A percentile compares a stretch with the other conserved stretches of the same genome.
Evolutionary conservation across 1,140 invertebrate genomes (phyloP).

Genomic region (Prorops nasuta): DNA sequence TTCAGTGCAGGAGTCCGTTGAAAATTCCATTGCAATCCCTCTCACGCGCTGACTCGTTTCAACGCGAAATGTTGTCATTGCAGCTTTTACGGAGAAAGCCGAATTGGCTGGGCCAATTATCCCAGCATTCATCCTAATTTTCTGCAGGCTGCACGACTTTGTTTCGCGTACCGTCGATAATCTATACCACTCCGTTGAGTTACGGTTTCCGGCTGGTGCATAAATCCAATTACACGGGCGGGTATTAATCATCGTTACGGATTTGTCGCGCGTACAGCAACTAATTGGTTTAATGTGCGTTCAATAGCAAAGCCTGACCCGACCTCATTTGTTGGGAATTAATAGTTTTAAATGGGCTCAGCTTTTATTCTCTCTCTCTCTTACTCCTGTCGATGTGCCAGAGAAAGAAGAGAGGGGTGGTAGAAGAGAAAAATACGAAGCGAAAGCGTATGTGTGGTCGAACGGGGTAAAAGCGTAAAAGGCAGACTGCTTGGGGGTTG

Average conservation of each 20-base stretch:
- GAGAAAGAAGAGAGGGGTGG: slow-evolving; percentile 27
- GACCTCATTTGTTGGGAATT: neutral
- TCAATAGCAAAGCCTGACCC: neutral
- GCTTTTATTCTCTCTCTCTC: slow-evolving; percentile 21
- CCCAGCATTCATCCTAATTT: too few species aligned
- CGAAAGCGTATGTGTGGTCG: neutral
- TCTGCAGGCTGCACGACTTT: too few species aligned
- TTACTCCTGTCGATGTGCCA: slow-evolving; percentile 21
- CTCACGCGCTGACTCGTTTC: too few species aligned
- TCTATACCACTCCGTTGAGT: too few species aligned
- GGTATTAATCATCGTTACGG: neutral
- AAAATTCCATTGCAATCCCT: too few species aligned
- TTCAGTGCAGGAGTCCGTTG: too few species aligned
- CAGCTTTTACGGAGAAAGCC: too few species aligned
- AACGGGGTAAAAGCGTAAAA: slow-evolving; percentile 17
- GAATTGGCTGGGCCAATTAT: too few species aligned
- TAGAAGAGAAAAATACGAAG: slow-evolving; percentile 16
- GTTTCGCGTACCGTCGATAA: too few species aligned
- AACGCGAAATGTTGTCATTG: too few species aligned
- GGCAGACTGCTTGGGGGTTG: slow-evolving; percentile 20
- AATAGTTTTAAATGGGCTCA: neutral
- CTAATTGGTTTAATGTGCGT: neutral
- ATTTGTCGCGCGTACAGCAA: neutral
- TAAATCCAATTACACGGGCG: too few species aligned
- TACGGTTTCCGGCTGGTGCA: too few species aligned